A percentile compares a stretch with the other conserved stretches of the same genome.
Conservation (phyloP, 2,888 invertebrate genomes). For the Synergus laeviventris region DNA sequence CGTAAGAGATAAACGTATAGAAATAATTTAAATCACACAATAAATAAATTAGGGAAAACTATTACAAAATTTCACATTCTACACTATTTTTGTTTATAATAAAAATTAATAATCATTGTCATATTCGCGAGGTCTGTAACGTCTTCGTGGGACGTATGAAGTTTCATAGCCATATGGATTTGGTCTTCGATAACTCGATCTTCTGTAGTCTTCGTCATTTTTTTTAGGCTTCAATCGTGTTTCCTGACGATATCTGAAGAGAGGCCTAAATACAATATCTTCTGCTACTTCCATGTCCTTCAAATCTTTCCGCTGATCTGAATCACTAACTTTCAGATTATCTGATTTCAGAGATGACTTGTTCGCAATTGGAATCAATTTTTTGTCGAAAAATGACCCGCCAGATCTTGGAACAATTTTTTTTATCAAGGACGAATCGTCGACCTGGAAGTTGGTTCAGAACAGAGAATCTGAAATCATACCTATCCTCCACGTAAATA, state of each 20-base stretch:
- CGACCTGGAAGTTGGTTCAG: constrained; percentile 11
- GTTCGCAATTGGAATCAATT: background rate
- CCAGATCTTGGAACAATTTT: background rate
- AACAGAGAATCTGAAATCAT: constrained; percentile 26
- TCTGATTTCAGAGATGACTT: background rate
- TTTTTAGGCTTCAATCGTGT: constrained; percentile 52
- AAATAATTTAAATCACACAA: background rate
- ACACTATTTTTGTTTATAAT: background rate
- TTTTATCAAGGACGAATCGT: background rate
- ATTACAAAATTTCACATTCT: background rate
- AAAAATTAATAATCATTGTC: background rate
- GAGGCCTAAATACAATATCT: constrained; percentile 71
- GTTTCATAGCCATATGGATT: constrained; percentile 52
- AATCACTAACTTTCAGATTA: constrained; percentile 23
- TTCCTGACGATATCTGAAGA: constrained; percentile 70
- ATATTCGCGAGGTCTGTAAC: constrained; percentile 42
- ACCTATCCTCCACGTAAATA: constrained; percentile 14
- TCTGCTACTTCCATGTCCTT: constrained; percentile 70
- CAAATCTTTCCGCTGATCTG: constrained; percentile 31
- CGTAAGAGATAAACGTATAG: background rate
- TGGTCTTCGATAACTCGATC: constrained; percentile 54
- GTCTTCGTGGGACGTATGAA: constrained; percentile 47
- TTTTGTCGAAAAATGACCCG: background rate
- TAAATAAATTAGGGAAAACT: background rate
- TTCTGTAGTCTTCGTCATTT: constrained; percentile 50